Conservation (phyloP, 23 tunicate species). For the Aplidium turbinatum region DNA sequence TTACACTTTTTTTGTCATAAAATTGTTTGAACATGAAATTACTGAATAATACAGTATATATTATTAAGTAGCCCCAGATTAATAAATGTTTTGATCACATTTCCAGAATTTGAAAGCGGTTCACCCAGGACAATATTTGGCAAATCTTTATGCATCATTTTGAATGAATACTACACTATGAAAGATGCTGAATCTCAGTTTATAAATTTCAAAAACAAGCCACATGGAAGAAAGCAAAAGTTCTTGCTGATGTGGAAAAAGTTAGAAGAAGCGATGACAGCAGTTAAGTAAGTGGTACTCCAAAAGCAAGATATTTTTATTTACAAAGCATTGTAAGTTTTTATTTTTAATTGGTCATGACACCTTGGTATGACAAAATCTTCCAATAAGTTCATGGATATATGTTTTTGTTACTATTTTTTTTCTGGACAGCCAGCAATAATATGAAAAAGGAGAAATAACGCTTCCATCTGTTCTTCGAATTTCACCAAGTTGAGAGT, state of each 20-base stretch:
- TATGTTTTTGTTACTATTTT: too few species aligned
- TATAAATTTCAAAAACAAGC: slow-evolving; percentile 8
- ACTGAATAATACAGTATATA: not conserved
- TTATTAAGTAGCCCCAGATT: too few species aligned
- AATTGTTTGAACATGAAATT: not conserved
- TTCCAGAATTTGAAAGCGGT: not conserved
- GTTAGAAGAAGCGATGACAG: slow-evolving; percentile 21
- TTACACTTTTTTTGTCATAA: not conserved
- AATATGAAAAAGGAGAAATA: too few species aligned
- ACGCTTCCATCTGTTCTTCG: too few species aligned
- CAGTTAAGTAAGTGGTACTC: slow-evolving; percentile 26
- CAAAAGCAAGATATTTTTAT: too few species aligned
- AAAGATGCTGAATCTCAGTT: slow-evolving; percentile 45
- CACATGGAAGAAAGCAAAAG: slow-evolving; percentile 26
- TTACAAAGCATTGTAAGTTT: too few species aligned
- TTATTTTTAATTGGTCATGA: too few species aligned
- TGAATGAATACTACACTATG: slow-evolving; percentile 34
- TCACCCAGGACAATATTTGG: slow-evolving; percentile 38
- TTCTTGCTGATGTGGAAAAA: slow-evolving; percentile 26
- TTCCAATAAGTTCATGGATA: too few species aligned
- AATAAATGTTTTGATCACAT: too few species aligned
- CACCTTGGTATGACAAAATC: too few species aligned
- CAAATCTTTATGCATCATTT: slow-evolving; percentile 28
- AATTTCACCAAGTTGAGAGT: too few species aligned
- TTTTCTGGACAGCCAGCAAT: too few species aligned